These are phyloP conservation scores for Leptinotarsa undecemlineata DNA, from an alignment of 1,140 invertebrate genomes.

Conservation along the genomic window DNA sequence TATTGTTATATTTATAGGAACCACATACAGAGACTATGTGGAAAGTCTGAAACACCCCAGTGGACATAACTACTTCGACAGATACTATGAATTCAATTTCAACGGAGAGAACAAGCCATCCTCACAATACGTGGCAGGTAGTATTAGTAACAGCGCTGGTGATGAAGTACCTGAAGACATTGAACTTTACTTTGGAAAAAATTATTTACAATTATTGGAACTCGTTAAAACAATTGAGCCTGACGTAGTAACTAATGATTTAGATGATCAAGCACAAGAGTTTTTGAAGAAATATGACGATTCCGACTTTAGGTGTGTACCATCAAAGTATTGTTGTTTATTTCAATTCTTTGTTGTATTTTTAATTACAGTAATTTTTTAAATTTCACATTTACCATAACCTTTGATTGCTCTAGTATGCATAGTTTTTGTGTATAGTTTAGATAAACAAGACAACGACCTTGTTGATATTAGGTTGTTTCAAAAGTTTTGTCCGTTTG, in stretches of 20 bases:
- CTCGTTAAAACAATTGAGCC: slow-evolving; percentile 38
- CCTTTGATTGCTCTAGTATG: background rate
- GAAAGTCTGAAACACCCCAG: slow-evolving; percentile 31
- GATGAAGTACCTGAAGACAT: slow-evolving; percentile 30
- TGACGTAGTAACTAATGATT: slow-evolving; percentile 21
- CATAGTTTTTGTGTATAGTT: background rate
- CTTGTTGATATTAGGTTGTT: too few relatives aligned
- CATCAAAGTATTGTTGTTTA: background rate
- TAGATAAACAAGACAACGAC: too few relatives aligned
- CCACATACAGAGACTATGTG: slow-evolving; percentile 8
- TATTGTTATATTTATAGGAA: slow-evolving; percentile 28
- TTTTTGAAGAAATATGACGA: slow-evolving; percentile 50
- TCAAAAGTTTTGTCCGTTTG: too few relatives aligned
- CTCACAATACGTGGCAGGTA: background rate
- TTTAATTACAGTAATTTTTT: background rate
- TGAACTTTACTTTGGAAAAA: slow-evolving; percentile 42
- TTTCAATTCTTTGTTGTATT: background rate
- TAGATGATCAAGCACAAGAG: slow-evolving; percentile 38
- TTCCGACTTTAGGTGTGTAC: slow-evolving; percentile 32
- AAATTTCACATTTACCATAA: background rate
- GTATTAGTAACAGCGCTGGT: background rate
- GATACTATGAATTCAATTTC: slow-evolving; percentile 33
- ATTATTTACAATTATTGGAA: slow-evolving; percentile 39
- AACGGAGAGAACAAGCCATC: background rate
- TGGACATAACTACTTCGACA: slow-evolving; percentile 42